Evolutionary conservation across 2,113 vertebrate genomes (phyloP), one percentile per base, ranked within the genome.

Genomic region (Nansenia antarctica): DNA sequence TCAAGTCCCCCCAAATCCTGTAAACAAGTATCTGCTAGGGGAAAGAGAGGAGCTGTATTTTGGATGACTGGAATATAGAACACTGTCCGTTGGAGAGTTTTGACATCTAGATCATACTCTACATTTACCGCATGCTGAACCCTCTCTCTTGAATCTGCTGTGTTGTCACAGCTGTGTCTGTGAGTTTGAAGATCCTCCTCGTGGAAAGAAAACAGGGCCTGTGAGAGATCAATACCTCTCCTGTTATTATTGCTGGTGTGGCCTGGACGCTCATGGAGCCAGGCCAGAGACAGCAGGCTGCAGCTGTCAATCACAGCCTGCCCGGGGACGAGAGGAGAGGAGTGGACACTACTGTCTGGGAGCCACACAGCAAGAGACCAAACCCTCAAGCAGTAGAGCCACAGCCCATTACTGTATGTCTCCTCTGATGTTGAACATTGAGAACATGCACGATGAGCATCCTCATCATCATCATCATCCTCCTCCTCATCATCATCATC

Each of bases 161-260:
- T 89, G 76, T 81, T 81, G 65, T 80, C 72, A 75, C 81, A 89
- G 79, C 80, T 85, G 71, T 53, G 62, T 65, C 70, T 71, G 63
- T 61, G 59, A 63, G 77, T 80, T 70, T 75, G 64, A 77, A 81
- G 81, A 77, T 79, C 69, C 67, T 78, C 72, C 62, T 31, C 67
- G 72, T 66, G 62, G 62, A 80, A 84, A 70, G 70, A 83, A 86
- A 84, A 77, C 78, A 72, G 5, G 39, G 66, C 39, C 68, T 60
- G 39, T 29, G 53, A 81, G 76, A 67, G 72, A 81, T 83, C 77
- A 67, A 32, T 78, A 78, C 74, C 78, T 64, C 73, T 72, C 39
- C 52, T 58, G 26, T 69, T 83, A 42, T 82, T 85, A 66, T 68
- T 76, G 30, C 72, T 81, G 80, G 69, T 73, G 67, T 61, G 69